phyloP scores from a whole-genome alignment of 2,113 vertebrate species.

The Rhabdornis inornatus region DNA sequence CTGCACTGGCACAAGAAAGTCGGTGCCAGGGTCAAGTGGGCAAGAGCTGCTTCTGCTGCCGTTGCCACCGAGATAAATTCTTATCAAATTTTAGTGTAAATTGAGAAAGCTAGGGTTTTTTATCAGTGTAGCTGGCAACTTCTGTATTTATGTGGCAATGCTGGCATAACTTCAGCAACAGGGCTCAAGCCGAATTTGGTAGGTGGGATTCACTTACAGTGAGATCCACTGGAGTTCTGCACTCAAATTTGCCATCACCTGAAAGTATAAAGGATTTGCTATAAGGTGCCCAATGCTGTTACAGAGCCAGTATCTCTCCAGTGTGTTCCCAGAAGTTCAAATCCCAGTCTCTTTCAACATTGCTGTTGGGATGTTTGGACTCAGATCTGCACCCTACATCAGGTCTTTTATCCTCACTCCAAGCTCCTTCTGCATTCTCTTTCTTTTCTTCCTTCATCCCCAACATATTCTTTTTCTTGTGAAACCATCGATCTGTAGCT shows the following conservation, averaged over 20 bases:
- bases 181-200: neutral
- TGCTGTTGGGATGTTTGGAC: neutral
- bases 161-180: neutral
- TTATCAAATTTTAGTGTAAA: neutral
- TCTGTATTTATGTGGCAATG: neutral
- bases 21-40: neutral
- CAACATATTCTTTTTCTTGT: neutral
- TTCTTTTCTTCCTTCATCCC: neutral
- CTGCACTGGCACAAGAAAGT: neutral
- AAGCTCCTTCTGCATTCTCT: neutral
- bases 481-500: neutral
- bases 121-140: neutral
- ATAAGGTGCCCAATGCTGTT: neutral
- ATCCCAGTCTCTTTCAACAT: neutral
- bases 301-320: neutral
- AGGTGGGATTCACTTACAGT: neutral
- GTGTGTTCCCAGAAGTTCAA: neutral
- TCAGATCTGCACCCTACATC: neutral
- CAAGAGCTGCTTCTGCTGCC: neutral
- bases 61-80: neutral
- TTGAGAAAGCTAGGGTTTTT: neutral
- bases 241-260: neutral
- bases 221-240: neutral
- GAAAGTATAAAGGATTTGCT: neutral
- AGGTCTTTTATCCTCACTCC: neutral